phyloP scores from a whole-genome alignment of 2,797 vertebrate genomes.

The Siniperca obscura region DNA sequence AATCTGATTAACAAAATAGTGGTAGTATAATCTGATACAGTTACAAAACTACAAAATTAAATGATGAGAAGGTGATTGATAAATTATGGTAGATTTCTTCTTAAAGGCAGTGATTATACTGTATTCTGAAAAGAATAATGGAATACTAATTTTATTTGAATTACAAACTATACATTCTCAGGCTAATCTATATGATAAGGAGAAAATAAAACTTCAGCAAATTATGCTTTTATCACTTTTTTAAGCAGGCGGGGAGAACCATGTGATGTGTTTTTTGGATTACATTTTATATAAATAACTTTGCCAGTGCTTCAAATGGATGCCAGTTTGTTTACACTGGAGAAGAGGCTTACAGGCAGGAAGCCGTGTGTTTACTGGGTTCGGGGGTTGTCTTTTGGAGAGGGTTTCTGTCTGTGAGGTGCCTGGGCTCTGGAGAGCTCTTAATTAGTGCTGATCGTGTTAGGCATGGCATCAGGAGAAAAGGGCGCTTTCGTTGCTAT shows the following conservation, averaged over 20 bases:
- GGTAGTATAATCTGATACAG: constrained; percentile 31
- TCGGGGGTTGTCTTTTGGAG: constrained; percentile 71
- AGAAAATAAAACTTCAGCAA: constrained; percentile 29
- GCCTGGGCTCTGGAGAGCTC: constrained; percentile 72
- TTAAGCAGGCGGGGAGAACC: constrained; percentile 12
- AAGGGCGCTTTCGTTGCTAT: constrained; percentile 37
- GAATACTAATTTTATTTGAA: background rate
- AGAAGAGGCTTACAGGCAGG: constrained; percentile 60
- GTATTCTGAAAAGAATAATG: background rate
- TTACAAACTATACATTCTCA: background rate
- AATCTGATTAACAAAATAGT: constrained; percentile 42
- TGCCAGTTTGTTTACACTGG: constrained; percentile 73
- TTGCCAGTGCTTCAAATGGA: constrained; percentile 65
- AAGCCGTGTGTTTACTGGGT: constrained; percentile 61
- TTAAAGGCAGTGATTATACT: background rate
- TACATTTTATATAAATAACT: constrained; percentile 48
- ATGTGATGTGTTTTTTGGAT: constrained; percentile 51
- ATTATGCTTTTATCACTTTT: constrained; percentile 12
- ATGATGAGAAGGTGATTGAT: background rate
- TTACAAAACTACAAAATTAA: constrained; percentile 12
- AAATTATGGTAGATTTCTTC: background rate
- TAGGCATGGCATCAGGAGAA: constrained; percentile 61
- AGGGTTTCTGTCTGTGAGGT: constrained; percentile 69
- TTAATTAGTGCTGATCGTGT: constrained; percentile 79
- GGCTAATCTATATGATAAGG: background rate